A percentile compares a stretch with the other conserved stretches of the same genome.
These are phyloP conservation scores for Lonchura striata DNA, from an alignment of 2,113 vertebrate species.

Conservation along the genomic window DNA sequence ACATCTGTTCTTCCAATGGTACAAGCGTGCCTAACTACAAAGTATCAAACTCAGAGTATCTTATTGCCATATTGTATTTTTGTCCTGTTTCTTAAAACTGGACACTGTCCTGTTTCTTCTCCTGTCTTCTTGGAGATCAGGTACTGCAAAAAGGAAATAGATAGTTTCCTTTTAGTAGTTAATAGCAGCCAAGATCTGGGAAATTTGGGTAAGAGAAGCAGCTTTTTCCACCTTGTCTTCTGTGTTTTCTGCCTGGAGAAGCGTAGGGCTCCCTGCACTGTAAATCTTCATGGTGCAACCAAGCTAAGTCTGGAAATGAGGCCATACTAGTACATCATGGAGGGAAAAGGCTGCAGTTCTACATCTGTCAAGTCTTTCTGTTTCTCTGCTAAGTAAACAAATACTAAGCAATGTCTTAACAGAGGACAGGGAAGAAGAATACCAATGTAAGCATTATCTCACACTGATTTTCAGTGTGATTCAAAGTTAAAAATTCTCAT, in stretches of 20 bases:
- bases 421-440: not conserved
- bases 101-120: no score
- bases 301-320: not conserved
- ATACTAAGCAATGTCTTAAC: not conserved
- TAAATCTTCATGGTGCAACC: not conserved
- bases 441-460: not conserved
- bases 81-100: not conserved
- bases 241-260: not conserved
- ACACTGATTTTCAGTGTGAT: not conserved
- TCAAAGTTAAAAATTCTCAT: constrained; percentile 46
- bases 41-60: not conserved
- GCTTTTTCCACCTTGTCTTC: not conserved
- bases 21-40: not conserved
- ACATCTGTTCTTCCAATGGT: not conserved
- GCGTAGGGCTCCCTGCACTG: not conserved
- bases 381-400: not conserved
- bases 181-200: not conserved
- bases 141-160: not conserved
- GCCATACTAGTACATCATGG: not conserved
- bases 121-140: not conserved
- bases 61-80: not conserved
- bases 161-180: not conserved
- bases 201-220: not conserved
- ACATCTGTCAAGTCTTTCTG: not conserved
- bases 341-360: not conserved